phyloP scores from a whole-genome alignment of 2,888 invertebrate genomes.

The Caenorhabditis sp. region DNA sequence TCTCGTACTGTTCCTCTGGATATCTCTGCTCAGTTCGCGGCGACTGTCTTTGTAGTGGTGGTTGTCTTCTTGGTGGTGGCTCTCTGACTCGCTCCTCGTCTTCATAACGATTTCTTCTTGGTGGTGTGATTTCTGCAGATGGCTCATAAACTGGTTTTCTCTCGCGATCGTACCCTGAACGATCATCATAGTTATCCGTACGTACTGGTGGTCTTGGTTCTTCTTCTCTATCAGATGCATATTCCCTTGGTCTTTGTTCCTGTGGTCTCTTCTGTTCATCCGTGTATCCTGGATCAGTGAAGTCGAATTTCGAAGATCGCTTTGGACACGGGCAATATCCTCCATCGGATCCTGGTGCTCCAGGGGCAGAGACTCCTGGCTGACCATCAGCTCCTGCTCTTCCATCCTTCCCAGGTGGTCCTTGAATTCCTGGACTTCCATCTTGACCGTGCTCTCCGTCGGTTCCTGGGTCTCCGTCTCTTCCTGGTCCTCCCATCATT shows the following conservation, averaged over 20 bases:
- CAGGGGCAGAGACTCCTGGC: constrained; percentile 54
- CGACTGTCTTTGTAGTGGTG: constrained; percentile 39
- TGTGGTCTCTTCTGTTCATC: constrained; percentile 35
- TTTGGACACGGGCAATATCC: constrained; percentile 69
- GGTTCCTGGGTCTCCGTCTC: constrained; percentile 62
- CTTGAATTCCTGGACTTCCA: constrained; percentile 66
- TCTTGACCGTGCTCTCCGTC: constrained; percentile 67
- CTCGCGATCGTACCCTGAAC: constrained; percentile 27
- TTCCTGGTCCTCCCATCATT: constrained; percentile 51
- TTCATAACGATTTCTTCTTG: constrained; percentile 33
- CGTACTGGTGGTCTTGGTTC: constrained; percentile 14
- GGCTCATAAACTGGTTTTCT: constrained; percentile 45
- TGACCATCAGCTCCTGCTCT: constrained; percentile 59
- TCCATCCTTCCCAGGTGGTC: constrained; percentile 65
- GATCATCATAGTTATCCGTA: constrained; percentile 20
- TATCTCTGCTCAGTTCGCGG: constrained; percentile 35
- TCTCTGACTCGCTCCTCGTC: constrained; percentile 43
- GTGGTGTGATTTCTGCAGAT: constrained; percentile 36
- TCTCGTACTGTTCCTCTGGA: constrained; percentile 45
- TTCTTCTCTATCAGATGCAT: constrained; percentile 19
- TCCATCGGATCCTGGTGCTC: constrained; percentile 64
- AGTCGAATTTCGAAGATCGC: constrained; percentile 53
- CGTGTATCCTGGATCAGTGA: constrained; percentile 33
- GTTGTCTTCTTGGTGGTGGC: constrained; percentile 28
- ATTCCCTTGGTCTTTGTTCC: constrained; percentile 30